Evolutionary conservation across 2,113 vertebrate species (phyloP).

Genomic region (Regulus satrapa): DNA sequence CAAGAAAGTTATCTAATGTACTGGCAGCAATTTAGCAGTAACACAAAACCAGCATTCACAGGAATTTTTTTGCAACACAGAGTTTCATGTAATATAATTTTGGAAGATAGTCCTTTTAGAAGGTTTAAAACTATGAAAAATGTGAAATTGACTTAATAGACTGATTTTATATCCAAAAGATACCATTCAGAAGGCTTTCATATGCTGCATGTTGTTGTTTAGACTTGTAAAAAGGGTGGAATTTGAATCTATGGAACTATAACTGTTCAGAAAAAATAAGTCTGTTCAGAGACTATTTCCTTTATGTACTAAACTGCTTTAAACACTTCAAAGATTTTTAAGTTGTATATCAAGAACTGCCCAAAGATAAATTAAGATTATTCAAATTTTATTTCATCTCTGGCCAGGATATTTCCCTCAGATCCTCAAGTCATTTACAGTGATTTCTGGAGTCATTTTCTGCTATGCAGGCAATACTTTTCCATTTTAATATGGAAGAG

Average conservation of each 20-base stretch:
- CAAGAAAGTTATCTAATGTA: not conserved
- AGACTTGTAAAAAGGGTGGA: slow-evolving; percentile 23
- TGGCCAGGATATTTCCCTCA: not conserved
- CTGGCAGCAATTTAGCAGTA: not conserved
- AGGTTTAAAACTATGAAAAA: slow-evolving; percentile 29
- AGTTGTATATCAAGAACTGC: not conserved
- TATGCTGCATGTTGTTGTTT: slow-evolving; percentile 60
- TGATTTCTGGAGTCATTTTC: not conserved
- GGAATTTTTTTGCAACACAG: not conserved
- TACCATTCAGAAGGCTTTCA: slow-evolving; percentile 51
- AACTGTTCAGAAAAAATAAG: slow-evolving; percentile 33
- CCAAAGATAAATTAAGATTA: not conserved
- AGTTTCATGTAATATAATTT: slow-evolving; percentile 24
- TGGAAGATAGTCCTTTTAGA: slow-evolving; percentile 30
- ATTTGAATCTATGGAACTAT: slow-evolving; percentile 47
- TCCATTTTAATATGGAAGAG: not conserved
- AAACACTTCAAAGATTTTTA: not conserved
- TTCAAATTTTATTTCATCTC: not conserved
- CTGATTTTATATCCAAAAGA: slow-evolving; percentile 14
- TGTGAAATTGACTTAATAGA: not conserved
- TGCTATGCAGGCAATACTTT: not conserved
- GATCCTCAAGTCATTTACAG: not conserved
- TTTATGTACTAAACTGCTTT: slow-evolving; percentile 29
- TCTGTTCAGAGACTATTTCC: not conserved
- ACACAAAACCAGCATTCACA: not conserved